Percentiles rank a stretch among this genome's conserved stretches.
Conservation (phyloP, 2,113 vertebrate genomes). For the Nothocercus julius region DNA sequence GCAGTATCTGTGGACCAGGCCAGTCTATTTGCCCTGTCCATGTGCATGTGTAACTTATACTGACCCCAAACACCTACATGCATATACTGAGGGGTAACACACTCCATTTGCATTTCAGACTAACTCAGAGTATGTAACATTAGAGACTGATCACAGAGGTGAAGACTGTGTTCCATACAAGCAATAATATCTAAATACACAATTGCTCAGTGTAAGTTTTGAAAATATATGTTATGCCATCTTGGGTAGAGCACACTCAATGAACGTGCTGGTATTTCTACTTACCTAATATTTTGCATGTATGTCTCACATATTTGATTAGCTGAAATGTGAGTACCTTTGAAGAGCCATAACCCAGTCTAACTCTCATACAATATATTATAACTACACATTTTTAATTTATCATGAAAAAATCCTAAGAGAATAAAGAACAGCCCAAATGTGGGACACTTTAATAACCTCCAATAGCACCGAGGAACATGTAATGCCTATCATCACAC, state of each 20-base stretch:
- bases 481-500: neutral
- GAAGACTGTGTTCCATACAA: neutral
- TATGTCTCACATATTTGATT: neutral
- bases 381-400: neutral
- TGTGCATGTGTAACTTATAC: neutral
- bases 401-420: neutral
- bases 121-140: neutral
- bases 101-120: neutral
- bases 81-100: neutral
- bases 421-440: slow-evolving; percentile 3
- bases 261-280: neutral
- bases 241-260: neutral
- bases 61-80: neutral
- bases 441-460: neutral
- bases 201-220: neutral
- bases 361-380: neutral
- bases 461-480: neutral
- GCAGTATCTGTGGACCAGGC: neutral
- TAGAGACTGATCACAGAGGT: neutral
- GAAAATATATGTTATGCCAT: neutral
- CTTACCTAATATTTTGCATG: neutral
- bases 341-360: neutral
- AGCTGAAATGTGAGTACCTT: neutral
- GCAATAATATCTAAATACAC: neutral
- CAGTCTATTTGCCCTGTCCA: neutral